Evolutionary conservation across 2,797 vertebrate genomes (phyloP), one percentile per base, ranked within the genome.

Genomic region (Columba guinea): DNA sequence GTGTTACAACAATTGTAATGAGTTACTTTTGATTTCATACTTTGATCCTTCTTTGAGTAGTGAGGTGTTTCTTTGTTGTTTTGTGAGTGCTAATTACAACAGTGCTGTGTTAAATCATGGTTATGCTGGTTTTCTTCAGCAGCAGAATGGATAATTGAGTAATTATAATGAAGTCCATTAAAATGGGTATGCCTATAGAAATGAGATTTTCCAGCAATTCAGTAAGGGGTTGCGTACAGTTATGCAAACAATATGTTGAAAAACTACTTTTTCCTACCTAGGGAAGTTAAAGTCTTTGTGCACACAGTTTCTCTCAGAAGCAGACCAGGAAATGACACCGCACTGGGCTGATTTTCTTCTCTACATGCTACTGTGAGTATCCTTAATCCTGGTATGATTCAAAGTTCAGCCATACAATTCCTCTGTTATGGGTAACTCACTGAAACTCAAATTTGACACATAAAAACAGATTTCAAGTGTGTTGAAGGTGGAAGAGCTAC

Each of bases 41-140:
- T 94, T 93, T 86, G 84, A 94, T 96, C 73, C 65, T 13, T 91
- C 70, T 86, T 74, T 64, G 59, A 95, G 32, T 62, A 75, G 70
- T 49, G 82, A 92, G 90, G 86, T 91, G 81, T 67, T 89, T 76
- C 87, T 91, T 94, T 88, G 51, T 87, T 94, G 73, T 92, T 89
- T 93, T 88, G 55, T 34, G 73, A 96, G 69, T 67, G 62, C 55
- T 96, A 95, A 96, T 96, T 96, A 79, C 56, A 73, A 63, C 63
- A 92, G 28, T 59, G 23, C 62, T 91, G 14, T 44, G 79, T 89
- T 88, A 84, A 62, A 78, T 84, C 53, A 81, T 44, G 84, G 52
- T 83, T 94, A 87, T 55, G 70, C 62, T 69, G 52, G 37, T 74
- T 89, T 92, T 92, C 74, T 92, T 87, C 49, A 96, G 67, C 69